phyloP scores from a whole-genome alignment of 2,113 vertebrate genomes.

The Callipepla squamata region DNA sequence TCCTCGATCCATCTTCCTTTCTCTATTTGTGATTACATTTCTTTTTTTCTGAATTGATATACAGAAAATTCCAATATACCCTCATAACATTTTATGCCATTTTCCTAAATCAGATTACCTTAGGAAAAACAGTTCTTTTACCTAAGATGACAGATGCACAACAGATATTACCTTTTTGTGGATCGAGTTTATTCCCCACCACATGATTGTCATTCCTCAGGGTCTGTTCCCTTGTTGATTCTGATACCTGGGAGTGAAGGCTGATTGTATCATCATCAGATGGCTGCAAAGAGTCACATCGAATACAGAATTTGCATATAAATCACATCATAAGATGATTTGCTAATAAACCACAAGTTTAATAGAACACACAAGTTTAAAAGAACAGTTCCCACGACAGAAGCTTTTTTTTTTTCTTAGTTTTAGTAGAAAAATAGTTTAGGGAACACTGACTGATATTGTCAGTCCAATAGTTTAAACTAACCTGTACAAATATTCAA shows the following conservation, averaged over 20 bases:
- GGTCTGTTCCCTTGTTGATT: constrained; percentile 86
- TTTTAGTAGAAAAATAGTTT: background rate
- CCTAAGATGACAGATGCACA: background rate
- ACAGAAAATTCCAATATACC: background rate
- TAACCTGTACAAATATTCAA: background rate
- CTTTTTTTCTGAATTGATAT: background rate
- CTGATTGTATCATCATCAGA: constrained; percentile 98
- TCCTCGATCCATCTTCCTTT: background rate
- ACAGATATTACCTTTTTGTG: constrained; percentile 87
- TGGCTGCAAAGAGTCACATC: constrained; percentile 80
- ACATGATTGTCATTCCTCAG: constrained; percentile 84
- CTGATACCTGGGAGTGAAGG: constrained; percentile 97
- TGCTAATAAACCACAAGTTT: background rate
- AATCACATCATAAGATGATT: background rate
- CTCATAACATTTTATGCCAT: background rate
- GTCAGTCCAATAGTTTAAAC: background rate
- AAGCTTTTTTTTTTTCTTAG: background rate
- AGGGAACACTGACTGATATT: background rate
- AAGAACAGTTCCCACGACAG: background rate
- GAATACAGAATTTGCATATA: background rate
- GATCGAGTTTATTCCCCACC: constrained; percentile 86
- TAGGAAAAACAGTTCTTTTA: background rate
- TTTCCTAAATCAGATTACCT: background rate
- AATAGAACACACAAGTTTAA: background rate
- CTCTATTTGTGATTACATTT: background rate